These are phyloP conservation scores for Mallotus villosus DNA, from an alignment of 2,797 vertebrate species.

Conservation along the genomic window DNA sequence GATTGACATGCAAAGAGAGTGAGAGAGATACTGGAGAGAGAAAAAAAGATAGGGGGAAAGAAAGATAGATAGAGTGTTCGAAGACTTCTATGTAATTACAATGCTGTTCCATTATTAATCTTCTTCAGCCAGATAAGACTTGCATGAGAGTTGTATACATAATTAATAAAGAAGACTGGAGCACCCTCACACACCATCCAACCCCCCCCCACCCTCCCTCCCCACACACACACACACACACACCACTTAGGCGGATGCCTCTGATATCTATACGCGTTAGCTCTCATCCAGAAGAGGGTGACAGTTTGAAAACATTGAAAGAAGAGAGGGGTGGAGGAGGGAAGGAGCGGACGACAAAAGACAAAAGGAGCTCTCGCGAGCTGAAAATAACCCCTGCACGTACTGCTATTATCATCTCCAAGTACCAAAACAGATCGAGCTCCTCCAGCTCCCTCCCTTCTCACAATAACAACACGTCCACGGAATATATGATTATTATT, in stretches of 20 bases:
- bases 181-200: not conserved
- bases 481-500: no score
- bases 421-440: no score
- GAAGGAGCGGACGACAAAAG: not conserved
- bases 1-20: not conserved
- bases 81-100: constrained; percentile 65
- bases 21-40: constrained; percentile 21
- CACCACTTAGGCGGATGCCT: not conserved
- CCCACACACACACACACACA: no score
- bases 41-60: not conserved
- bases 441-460: no score
- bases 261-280: not conserved
- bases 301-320: not conserved
- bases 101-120: constrained; percentile 69
- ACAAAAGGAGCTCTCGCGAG: not conserved
- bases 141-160: constrained; percentile 66
- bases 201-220: not conserved
- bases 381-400: not conserved
- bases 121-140: constrained; percentile 53
- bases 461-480: no score
- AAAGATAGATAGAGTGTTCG: constrained; percentile 30
- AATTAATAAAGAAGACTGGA: constrained; percentile 63
- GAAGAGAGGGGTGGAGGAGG: not conserved
- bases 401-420: not conserved
- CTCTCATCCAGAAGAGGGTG: not conserved